Base-by-base conservation (phyloP, 2,888 invertebrate genomes). In the Athetis lepigone region DNA sequence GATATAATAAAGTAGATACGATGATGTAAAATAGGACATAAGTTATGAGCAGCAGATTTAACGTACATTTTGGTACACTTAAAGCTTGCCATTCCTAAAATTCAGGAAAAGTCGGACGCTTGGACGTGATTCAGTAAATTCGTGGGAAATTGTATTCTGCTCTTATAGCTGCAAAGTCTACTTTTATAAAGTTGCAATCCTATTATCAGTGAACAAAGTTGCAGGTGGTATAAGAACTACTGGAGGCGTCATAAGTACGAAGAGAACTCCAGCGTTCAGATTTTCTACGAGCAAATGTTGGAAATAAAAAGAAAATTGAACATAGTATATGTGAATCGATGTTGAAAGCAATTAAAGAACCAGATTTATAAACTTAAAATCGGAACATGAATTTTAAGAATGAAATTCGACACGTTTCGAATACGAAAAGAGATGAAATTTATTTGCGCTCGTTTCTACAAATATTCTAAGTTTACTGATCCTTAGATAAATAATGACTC, bases 1-100 rank as follows among this genome's bases (percentile, higher is more conserved):
- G n/a, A n/a, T n/a, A n/a, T n/a, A n/a, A n/a, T n/a, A n/a, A n/a
- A n/a, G n/a, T n/a, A n/a, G n/a, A n/a, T n/a, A n/a, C n/a, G n/a
- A n/a, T n/a, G n/a, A n/a, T n/a, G n/a, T 21, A 5, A 18, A 56
- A 27, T 47, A 23, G 0, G 11, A 9, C 13, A 4, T n/a, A 39
- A 27, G 9, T 45, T 57, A 19, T 49, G 21, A 42, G 47, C 6
- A 23, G 18, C 16, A 29, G n/a, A 50, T 36, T 45, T 4, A 42
- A 58, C 40, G 37, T 47, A 39, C 2, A 37, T 13, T 7, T n/a
- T 50, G 16, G 3, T 18, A 8, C 13, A 25, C 42, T 62, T 36
- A 58, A 49, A 36, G 0, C 9, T 27, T 36, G 27, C 7, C 11
- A 25, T 42, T 36, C 11, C 8, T 16, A 16, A 11, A 49, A 55